Conservation (phyloP, 30 jellyfish, hydroid and myxozoan species). For the Mastigias papua region DNA sequence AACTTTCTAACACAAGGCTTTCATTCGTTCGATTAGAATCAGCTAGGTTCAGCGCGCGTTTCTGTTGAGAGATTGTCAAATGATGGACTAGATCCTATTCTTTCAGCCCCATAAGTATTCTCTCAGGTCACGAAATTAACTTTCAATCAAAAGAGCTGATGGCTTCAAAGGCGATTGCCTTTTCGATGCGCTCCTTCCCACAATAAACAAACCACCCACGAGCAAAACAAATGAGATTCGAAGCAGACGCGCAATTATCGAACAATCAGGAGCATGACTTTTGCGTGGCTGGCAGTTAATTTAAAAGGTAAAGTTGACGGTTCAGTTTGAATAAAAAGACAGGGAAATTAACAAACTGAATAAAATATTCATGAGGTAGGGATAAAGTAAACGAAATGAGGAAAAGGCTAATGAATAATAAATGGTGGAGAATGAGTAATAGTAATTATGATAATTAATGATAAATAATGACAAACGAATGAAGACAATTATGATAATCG, state of each 20-base stretch:
- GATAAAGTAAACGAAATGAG: neutral
- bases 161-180: neutral
- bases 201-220: constrained; percentile 2
- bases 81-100: neutral
- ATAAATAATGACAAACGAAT: neutral
- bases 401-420: neutral
- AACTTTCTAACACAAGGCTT: too few species aligned
- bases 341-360: neutral
- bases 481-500: too few species aligned
- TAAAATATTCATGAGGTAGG: neutral
- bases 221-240: neutral
- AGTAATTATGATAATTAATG: neutral
- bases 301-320: neutral
- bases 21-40: too few species aligned
- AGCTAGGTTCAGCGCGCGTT: neutral
- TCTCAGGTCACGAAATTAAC: neutral
- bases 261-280: neutral
- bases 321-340: neutral
- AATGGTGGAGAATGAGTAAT: neutral
- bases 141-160: neutral
- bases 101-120: neutral
- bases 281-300: neutral
- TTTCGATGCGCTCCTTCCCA: neutral
- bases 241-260: neutral
- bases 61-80: neutral